Evolutionary conservation across 64 coral and sea anemone genomes (phyloP), one percentile per base, ranked within the genome.

Genomic region (Stichodactyla mertensii): DNA sequence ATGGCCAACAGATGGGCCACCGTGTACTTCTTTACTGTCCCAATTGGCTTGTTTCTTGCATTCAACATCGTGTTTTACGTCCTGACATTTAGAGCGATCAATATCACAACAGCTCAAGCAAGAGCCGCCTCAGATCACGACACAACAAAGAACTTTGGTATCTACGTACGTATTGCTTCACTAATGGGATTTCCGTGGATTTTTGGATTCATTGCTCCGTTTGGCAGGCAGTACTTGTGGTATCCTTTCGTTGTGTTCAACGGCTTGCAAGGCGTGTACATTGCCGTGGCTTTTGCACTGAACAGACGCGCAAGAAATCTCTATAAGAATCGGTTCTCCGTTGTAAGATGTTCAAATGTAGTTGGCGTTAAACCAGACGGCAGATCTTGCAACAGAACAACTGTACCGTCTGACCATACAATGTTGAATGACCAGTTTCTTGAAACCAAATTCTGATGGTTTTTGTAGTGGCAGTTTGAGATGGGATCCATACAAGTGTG

Each of bases 101-200:
- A 31, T 4, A 51, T 27, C 11, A 88, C 86, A 45, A 52, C 55
- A 19, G 31, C 74, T 1, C 77, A 88, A 51, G 19, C 71, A 20
- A 52, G 55, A 80, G 57, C 16, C 11, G 86, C 77, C 24, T 64
- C 62, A 54, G 31, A 71, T 13, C 85, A 86, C 15, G 55, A 55
- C 14, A 22, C 7, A 0, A 74, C 31, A 28, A 18, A 61, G 51
- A 79, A 16, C 36, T 74, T 59, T 19, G 22, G 15, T 16, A 71
- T 88, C 9, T 88, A 79, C 78, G 22, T 80, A 18, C 74, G 78
- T 55, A 88, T 88, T 13, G 74, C 78, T 6, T 58, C 78, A 55
- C 14, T 88, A 26, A 88, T 61, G 71, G 86, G 86, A 0, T 88
- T 88, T 61, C 71, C 86, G 5, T 88, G 86, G 86, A 59, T 52